A percentile compares a stretch with the other conserved stretches of the same genome.
phyloP scores from a whole-genome alignment of 1,140 invertebrate genomes.

The Drosophila sucinea region DNA sequence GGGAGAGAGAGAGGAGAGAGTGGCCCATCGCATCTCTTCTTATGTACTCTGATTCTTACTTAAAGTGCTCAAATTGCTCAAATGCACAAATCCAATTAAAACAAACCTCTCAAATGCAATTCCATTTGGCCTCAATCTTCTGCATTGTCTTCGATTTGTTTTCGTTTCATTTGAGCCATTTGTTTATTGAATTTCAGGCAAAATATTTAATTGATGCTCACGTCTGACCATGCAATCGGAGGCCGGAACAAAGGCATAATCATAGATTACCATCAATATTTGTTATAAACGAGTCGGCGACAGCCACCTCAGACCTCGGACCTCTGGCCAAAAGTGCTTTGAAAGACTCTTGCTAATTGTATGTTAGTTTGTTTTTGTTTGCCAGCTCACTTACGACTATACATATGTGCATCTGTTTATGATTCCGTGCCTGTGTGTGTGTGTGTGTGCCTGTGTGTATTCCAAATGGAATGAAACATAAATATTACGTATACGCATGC shows the following conservation, averaged over 20 bases:
- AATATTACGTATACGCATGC: slow-evolving; percentile 72
- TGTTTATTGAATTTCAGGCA: slow-evolving; percentile 40
- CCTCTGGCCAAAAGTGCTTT: slow-evolving; percentile 49
- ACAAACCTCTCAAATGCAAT: slow-evolving; percentile 61
- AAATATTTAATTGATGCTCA: slow-evolving; percentile 70
- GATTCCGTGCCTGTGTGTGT: neutral
- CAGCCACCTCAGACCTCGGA: neutral
- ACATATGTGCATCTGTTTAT: neutral
- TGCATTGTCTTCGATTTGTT: slow-evolving; percentile 68
- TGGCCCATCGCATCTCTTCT: slow-evolving; percentile 11
- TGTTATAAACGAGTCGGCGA: slow-evolving; percentile 52
- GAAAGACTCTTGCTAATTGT: slow-evolving; percentile 67
- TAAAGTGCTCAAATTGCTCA: slow-evolving; percentile 47
- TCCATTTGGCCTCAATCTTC: slow-evolving; percentile 51
- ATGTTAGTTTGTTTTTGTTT: slow-evolving; percentile 56
- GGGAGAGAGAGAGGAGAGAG: neutral
- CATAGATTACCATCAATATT: slow-evolving; percentile 73
- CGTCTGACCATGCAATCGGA: slow-evolving; percentile 52
- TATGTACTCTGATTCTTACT: slow-evolving; percentile 21
- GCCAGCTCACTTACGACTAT: slow-evolving; percentile 12
- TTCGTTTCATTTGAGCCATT: slow-evolving; percentile 65
- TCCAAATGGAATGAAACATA: slow-evolving; percentile 67
- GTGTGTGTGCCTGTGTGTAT: slow-evolving; percentile 27
- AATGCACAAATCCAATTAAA: slow-evolving; percentile 60
- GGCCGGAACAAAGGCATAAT: slow-evolving; percentile 40